A percentile compares a stretch with the other conserved stretches of the same genome.
These are phyloP conservation scores for Sebastes iracundus DNA, from an alignment of 2,797 vertebrate species.

Conservation along the genomic window DNA sequence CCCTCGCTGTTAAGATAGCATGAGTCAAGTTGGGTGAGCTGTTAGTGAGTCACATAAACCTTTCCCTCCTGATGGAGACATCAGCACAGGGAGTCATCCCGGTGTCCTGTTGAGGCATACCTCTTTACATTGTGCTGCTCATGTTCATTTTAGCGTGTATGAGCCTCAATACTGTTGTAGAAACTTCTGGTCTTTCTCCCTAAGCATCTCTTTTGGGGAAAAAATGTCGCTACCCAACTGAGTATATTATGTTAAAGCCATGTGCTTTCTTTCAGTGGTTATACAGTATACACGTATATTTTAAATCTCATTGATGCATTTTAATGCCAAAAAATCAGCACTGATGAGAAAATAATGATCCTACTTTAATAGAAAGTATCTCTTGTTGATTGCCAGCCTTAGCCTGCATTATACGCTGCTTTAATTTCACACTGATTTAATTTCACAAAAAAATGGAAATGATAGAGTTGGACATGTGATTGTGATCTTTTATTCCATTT, in stretches of 20 bases:
- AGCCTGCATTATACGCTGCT: background rate
- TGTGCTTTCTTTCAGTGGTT: background rate
- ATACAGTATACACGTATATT: background rate
- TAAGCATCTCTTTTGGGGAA: background rate
- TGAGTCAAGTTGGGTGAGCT: constrained; percentile 63
- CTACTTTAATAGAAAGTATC: background rate
- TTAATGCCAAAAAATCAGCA: background rate
- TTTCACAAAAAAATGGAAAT: background rate
- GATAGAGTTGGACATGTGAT: background rate
- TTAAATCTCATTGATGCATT: background rate
- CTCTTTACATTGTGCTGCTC: background rate
- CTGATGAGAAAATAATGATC: background rate
- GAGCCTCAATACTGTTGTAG: background rate
- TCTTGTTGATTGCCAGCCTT: background rate
- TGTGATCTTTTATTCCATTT: constrained; percentile 7
- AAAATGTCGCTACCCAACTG: background rate
- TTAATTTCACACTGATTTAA: constrained; percentile 1
- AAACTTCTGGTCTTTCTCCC: background rate
- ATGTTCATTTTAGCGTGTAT: background rate
- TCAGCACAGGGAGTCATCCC: constrained; percentile 32
- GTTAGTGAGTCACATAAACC: constrained; percentile 55
- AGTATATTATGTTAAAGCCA: background rate
- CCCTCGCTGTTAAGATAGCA: constrained; percentile 17
- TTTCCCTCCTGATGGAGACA: constrained; percentile 14
- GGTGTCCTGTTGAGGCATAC: constrained; percentile 1